Base-by-base conservation (phyloP, 2,113 vertebrate genomes). In the Xenotilapia flavipinnis region DNA sequence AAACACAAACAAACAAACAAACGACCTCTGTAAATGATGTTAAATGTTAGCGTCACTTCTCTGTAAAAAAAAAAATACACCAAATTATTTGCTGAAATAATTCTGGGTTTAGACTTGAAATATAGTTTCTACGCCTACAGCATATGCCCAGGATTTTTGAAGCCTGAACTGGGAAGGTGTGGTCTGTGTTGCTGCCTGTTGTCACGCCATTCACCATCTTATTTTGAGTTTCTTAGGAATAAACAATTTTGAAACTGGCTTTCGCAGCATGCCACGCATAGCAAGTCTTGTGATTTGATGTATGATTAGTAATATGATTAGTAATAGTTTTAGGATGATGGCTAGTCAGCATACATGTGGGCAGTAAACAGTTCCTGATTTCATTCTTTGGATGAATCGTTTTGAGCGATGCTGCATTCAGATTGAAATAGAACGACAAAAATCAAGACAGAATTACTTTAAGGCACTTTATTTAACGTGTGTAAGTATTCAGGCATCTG, bases 291-390 rank as follows among this genome's bases (percentile, higher is more conserved):
- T 65, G 60, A 80, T 36, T 33, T 31, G 70, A 75, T 28, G 23
- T 19, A 75, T 75, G 23, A 49, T 75, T n/a, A 17, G 40, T 45
- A 73, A 56, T 75, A n/a, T n/a, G 7, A 11, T 47, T 49, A n/a
- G 38, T 40, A 26, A 49, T 21, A 65, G 17, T 31, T 26, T 45
- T 26, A 17, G 31, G 14, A 80, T 58, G 36, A 4, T 88, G 88
- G 36, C 90, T 85, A 73, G 75, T 85, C 86, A 81, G 88, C 82
- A 55, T 3, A 42, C 31, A 12, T 85, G 87, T 80, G 83, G 70
- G 53, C 36, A 38, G 33, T n/a, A 28, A 42, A 5, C 10, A 21
- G 23, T 92, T 88, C 83, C 84, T 88, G 81, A 84, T 90, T 84
- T 73, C 3, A 40, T 49, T 82, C 51, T 81, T 73, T 33, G 17